Evolutionary conservation across 2,888 invertebrate species (phyloP), one percentile per base, ranked within the genome.

Genomic region (Latheticus oryzae): DNA sequence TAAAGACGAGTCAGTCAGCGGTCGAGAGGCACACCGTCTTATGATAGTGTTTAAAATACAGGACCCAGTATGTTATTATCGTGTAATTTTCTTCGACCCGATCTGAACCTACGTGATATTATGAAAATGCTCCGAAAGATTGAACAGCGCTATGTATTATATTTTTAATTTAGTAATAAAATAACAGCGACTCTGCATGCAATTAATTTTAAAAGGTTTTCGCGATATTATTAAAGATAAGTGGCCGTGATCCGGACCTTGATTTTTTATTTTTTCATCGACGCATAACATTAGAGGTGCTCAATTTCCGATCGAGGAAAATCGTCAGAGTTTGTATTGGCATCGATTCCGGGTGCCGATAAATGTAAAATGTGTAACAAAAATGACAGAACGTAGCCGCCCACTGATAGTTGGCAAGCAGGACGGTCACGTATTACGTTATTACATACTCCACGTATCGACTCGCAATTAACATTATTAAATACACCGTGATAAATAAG

Each of bases 131-230:
- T 65, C 62, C 64, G 63, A 67, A 65, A 70, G 68, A 68, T 69
- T 68, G 67, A 61, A 63, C 63, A 66, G 61, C 66, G 65, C 60
- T 67, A 60, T 58, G 65, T 67, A 70, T 69, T 70, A 71, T 65
- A 70, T 73, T 73, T 73, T 75, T 74, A 75, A 76, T 76, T 76
- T 75, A 71, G 73, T 74, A 75, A 75, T 76, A 76, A 75, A 74
- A 73, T 75, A 74, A 73, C 74, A 72, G 71, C 72, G 65, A 66
- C 68, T 68, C 64, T 72, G 67, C 68, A 70, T 71, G 76, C 76
- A 76, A 77, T 77, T 77, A 77, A 77, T 77, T 76, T 76, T 76
- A 75, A 77, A 76, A 76, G 74, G 74, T 76, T 76, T 76, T 73
- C 70, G 73, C 75, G 76, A 77, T 77, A 75, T 75, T 76, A 77